These are phyloP conservation scores for Drosophila truncata DNA, from an alignment of 1,140 invertebrate genomes.

Conservation along the genomic window DNA sequence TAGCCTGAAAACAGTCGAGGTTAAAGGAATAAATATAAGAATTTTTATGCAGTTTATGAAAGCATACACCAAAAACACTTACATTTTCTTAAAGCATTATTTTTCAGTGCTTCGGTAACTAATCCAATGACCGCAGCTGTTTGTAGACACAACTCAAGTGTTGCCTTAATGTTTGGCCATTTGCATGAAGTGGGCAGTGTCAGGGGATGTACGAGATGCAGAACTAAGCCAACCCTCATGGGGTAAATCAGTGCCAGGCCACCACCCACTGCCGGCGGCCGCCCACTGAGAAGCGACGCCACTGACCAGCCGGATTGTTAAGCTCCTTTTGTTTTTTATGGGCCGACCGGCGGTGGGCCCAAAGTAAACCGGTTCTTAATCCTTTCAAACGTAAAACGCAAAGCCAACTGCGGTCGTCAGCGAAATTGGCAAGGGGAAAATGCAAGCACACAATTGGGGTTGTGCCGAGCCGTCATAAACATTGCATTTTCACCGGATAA, in stretches of 20 bases:
- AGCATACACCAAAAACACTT: background rate
- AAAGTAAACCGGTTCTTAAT: constrained; percentile 53
- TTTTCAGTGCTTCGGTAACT: background rate
- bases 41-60: background rate
- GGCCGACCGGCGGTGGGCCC: constrained; percentile 11
- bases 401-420: constrained; percentile 48
- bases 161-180: constrained; percentile 65
- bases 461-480: constrained; percentile 16
- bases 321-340: constrained; percentile 40
- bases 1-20: constrained; percentile 39
- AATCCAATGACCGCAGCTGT: constrained; percentile 4
- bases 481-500: constrained; percentile 19
- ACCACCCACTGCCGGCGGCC: constrained; percentile 14
- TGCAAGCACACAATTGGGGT: constrained; percentile 32
- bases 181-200: constrained; percentile 54
- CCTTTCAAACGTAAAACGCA: constrained; percentile 57
- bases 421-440: constrained; percentile 21
- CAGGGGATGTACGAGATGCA: constrained; percentile 2
- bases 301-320: constrained; percentile 46
- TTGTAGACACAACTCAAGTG: constrained; percentile 54
- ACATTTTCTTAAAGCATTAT: background rate
- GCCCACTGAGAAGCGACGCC: constrained; percentile 26
- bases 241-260: constrained; percentile 45
- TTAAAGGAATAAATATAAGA: background rate
- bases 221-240: constrained; percentile 33